Evolutionary conservation across 2,113 vertebrate genomes (phyloP).

Genomic region (Gallinago undulata): DNA sequence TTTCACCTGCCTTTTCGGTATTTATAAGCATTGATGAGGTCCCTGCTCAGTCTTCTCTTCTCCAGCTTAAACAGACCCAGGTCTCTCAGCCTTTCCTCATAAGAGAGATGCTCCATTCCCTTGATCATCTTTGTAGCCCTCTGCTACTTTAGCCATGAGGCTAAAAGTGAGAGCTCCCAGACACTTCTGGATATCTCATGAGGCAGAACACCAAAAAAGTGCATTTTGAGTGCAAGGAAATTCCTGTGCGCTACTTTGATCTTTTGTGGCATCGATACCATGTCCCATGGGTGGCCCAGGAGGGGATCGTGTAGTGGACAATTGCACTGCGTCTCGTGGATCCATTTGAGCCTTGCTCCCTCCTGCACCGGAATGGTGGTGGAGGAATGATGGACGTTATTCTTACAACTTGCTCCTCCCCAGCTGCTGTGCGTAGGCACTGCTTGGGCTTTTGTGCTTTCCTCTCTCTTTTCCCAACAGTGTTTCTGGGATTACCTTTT

Average conservation of each 20-base stretch:
- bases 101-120: no score
- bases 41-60: no score
- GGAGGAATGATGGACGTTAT: neutral
- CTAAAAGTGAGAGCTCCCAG: neutral
- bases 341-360: accelerated
- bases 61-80: no score
- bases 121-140: no score
- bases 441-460: neutral
- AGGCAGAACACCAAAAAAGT: neutral
- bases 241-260: neutral
- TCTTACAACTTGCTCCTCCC: neutral
- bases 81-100: no score
- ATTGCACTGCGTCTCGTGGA: neutral
- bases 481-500: neutral
- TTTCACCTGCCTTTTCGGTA: no score
- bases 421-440: no score
- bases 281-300: neutral
- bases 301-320: no score
- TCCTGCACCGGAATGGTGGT: accelerated
- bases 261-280: accelerated
- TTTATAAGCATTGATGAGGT: no score
- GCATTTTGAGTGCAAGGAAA: neutral
- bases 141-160: no score
- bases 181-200: neutral
- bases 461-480: neutral